A percentile compares a stretch with the other conserved stretches of the same genome.
phyloP scores from a whole-genome alignment of 2,888 invertebrate genomes.

The Macaria notata region DNA sequence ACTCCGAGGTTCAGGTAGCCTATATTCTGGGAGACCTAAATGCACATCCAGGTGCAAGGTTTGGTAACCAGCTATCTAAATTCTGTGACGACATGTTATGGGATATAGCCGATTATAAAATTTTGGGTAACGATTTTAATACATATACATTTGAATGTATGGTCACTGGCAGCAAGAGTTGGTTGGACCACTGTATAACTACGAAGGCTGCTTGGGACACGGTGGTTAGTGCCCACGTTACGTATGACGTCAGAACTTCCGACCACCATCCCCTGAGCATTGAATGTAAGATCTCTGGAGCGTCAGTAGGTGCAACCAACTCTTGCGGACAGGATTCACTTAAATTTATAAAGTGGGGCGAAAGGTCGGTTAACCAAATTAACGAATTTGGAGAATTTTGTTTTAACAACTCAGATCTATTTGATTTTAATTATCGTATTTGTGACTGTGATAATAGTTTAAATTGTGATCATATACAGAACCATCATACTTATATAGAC shows the following conservation, averaged over 20 bases:
- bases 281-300: neutral
- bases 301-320: neutral
- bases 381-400: neutral
- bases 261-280: slow-evolving; percentile 5
- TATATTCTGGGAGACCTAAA: neutral
- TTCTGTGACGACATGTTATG: slow-evolving; percentile 5
- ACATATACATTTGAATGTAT: slow-evolving; percentile 1
- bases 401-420: neutral
- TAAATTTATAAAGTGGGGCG: neutral
- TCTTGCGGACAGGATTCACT: neutral
- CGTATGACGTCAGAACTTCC: slow-evolving; percentile 2
- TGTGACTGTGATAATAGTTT: neutral
- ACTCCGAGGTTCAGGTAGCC: slow-evolving; percentile 1
- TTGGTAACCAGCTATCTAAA: slow-evolving; percentile 1
- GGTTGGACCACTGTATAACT: slow-evolving; percentile 8
- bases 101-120: neutral
- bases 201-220: slow-evolving; percentile 1
- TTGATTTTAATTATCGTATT: neutral
- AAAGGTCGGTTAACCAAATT: neutral
- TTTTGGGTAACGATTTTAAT: neutral
- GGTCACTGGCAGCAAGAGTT: slow-evolving; percentile 1
- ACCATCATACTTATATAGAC: neutral
- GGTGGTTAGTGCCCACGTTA: neutral
- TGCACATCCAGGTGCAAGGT: neutral
- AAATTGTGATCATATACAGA: neutral